Evolutionary conservation across 2,888 invertebrate species (phyloP).

Genomic region (Dusona sp.): DNA sequence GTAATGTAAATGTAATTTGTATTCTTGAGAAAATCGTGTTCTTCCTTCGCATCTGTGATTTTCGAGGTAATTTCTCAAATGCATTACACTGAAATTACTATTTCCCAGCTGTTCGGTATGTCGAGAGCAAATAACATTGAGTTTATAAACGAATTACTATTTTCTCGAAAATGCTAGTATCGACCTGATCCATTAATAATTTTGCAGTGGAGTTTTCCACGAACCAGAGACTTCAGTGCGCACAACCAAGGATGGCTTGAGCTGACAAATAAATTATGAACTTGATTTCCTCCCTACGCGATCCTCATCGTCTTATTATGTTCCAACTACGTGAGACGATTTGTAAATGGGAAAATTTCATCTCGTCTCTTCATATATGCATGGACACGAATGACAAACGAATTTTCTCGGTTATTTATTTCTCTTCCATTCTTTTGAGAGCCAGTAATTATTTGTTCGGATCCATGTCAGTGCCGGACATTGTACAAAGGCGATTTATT

Average conservation of each 20-base stretch:
- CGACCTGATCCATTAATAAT: not conserved
- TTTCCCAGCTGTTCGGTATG: not conserved
- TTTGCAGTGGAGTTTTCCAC: not conserved
- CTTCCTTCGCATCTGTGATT: not conserved
- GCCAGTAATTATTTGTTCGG: not conserved
- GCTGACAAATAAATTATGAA: not conserved
- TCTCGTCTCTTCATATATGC: not conserved
- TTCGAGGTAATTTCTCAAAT: not conserved
- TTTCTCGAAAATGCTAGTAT: not conserved
- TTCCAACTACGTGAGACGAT: slow-evolving; percentile 33
- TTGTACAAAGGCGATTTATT: not conserved
- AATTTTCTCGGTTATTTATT: not conserved
- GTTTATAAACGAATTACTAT: not conserved
- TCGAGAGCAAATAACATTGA: not conserved
- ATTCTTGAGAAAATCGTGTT: not conserved
- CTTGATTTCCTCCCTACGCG: not conserved
- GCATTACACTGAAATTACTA: not conserved
- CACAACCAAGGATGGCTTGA: not conserved
- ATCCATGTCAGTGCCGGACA: not conserved
- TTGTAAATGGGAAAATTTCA: slow-evolving; percentile 9
- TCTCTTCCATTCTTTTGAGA: not conserved
- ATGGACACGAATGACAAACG: not conserved
- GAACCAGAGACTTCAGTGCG: not conserved
- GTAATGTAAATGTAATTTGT: not conserved
- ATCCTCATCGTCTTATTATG: slow-evolving; percentile 8